Conservation (phyloP, 2,113 vertebrate species). For the Percina caprodes region DNA sequence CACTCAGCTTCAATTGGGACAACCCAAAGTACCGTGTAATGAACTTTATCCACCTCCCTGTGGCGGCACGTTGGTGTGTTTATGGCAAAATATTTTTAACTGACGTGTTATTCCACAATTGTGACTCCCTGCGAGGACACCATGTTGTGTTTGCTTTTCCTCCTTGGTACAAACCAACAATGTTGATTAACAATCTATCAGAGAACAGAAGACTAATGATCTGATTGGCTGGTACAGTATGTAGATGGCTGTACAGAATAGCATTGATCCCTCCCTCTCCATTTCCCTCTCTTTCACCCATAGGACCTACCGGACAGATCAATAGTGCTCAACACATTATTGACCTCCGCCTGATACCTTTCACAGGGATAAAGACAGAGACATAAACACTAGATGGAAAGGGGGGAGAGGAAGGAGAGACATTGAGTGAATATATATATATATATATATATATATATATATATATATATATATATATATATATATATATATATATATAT, state of each 20-base stretch:
- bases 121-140: constrained; percentile 17
- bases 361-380: constrained; percentile 78
- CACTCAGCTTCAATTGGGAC: neutral
- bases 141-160: constrained; percentile 26
- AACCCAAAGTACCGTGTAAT: neutral
- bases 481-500: constrained; percentile 70
- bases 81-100: constrained; percentile 28
- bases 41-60: neutral
- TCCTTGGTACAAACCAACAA: constrained; percentile 30
- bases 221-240: constrained; percentile 68
- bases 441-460: constrained; percentile 69
- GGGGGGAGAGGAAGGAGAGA: constrained; percentile 59
- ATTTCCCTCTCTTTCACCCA: constrained; percentile 60
- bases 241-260: constrained; percentile 65
- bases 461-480: constrained; percentile 67
- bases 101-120: constrained; percentile 17
- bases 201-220: constrained; percentile 70
- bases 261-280: constrained; percentile 75
- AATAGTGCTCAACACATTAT: constrained; percentile 84
- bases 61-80: neutral
- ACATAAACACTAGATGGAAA: constrained; percentile 77
- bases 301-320: constrained; percentile 72
- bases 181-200: constrained; percentile 74
- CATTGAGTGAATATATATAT: constrained; percentile 65
- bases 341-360: constrained; percentile 82